Percentiles rank a stretch among this genome's conserved stretches.
These are phyloP conservation scores for Propithecus perrieri DNA, from an alignment of 2,797 vertebrate species.

Conservation along the genomic window DNA sequence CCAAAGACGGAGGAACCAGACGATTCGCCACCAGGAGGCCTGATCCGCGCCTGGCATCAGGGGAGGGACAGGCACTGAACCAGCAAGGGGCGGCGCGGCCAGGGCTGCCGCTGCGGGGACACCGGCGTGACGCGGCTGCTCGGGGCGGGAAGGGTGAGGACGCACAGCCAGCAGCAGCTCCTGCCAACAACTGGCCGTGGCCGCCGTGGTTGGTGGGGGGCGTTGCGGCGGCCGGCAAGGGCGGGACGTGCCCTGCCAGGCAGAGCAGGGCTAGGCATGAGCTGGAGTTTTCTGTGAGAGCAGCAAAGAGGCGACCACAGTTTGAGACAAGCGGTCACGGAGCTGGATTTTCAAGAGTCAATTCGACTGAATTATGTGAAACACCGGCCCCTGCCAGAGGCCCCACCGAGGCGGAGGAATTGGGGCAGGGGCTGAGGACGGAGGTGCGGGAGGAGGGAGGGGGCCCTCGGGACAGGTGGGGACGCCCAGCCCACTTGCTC, in stretches of 20 bases:
- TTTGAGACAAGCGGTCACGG: too few species aligned
- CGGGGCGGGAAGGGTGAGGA: constrained; percentile 53
- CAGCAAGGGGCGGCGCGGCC: too few species aligned
- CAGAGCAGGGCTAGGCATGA: background rate
- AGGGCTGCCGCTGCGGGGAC: too few species aligned
- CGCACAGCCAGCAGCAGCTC: background rate
- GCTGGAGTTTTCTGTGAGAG: background rate
- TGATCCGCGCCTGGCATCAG: rapidly evolving
- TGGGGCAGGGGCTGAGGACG: background rate
- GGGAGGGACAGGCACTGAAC: background rate
- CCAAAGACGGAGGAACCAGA: background rate
- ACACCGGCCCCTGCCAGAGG: background rate
- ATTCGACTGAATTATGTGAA: background rate
- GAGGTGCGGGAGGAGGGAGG: background rate
- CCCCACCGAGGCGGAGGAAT: too few species aligned
- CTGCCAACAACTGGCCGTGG: too few species aligned
- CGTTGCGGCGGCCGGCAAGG: background rate
- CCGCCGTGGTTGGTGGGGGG: background rate
- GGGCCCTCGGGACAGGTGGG: background rate
- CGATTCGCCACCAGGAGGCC: background rate
- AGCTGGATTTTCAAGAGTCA: background rate
- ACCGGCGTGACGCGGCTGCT: background rate
- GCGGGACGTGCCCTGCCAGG: background rate
- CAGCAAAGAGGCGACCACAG: background rate
- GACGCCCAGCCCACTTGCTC: background rate